These are phyloP conservation scores for Idaea aversata DNA, from an alignment of 2,888 invertebrate genomes.

Conservation along the genomic window DNA sequence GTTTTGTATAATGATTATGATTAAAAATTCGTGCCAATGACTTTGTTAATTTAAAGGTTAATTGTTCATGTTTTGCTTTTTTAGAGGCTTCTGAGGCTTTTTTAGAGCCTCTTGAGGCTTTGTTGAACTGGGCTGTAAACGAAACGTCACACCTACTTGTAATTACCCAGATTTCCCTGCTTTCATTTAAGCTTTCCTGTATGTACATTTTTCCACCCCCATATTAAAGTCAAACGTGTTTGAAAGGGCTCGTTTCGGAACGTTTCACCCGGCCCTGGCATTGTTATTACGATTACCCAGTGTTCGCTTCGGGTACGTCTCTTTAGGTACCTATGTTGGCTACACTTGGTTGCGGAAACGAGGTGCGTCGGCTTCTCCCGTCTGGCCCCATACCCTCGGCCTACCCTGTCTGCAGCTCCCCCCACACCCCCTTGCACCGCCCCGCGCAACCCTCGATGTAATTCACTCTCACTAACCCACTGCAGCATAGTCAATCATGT, in stretches of 20 bases:
- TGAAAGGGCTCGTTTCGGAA: conserved; percentile 15
- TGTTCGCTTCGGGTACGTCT: conserved; percentile 48
- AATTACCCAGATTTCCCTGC: not conserved
- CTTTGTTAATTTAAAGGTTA: not conserved
- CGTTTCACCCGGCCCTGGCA: conserved; percentile 43
- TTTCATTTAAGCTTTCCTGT: not conserved
- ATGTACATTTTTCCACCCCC: conserved; percentile 5
- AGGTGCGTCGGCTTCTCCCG: conserved; percentile 75
- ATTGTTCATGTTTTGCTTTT: no score
- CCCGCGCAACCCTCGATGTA: conserved; percentile 52
- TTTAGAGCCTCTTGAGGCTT: no score
- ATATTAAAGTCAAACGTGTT: conserved; percentile 14
- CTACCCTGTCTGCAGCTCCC: conserved; percentile 65
- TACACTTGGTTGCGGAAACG: conserved; percentile 67
- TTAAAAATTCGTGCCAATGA: not conserved
- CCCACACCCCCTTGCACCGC: conserved; percentile 28
- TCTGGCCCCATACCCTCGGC: conserved; percentile 70
- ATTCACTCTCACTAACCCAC: conserved; percentile 81
- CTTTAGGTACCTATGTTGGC: conserved; percentile 39
- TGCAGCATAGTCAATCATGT: conserved; percentile 76
- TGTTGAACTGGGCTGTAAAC: no score
- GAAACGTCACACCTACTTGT: not conserved
- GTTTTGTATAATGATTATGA: not conserved
- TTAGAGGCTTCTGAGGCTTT: no score
- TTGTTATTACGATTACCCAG: conserved; percentile 52